Evolutionary conservation across 2,888 invertebrate species (phyloP).

Genomic region (Pandemis cinnamomeana): DNA sequence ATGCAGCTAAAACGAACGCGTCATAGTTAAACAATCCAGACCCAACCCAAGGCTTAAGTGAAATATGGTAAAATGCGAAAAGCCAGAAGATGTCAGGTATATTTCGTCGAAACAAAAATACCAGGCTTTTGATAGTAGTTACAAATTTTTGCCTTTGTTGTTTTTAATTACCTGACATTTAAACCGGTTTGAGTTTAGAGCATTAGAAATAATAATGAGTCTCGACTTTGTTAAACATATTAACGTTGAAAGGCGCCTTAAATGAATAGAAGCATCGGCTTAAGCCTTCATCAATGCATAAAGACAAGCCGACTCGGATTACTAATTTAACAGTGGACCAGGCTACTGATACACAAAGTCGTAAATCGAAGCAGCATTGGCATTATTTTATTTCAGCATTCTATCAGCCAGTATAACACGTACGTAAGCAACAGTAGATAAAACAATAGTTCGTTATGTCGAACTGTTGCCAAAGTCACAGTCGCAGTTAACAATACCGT

Average conservation of each 20-base stretch:
- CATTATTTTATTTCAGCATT: constrained; percentile 1
- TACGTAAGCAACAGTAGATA: neutral
- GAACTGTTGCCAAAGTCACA: constrained; percentile 30
- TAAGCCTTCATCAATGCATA: neutral
- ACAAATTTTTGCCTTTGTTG: neutral
- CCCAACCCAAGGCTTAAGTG: too few relatives aligned
- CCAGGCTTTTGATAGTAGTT: neutral
- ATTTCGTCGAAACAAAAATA: neutral
- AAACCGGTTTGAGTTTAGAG: neutral
- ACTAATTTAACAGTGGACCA: neutral
- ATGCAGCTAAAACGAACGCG: too few relatives aligned
- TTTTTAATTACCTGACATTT: neutral
- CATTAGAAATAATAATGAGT: constrained; percentile 1
- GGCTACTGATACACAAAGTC: neutral
- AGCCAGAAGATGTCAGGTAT: neutral
- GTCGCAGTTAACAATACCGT: constrained; percentile 4
- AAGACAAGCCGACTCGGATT: neutral
- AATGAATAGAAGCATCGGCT: neutral
- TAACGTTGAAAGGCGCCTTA: neutral
- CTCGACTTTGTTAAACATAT: constrained; percentile 4
- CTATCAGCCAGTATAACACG: neutral
- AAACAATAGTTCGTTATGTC: constrained; percentile 26
- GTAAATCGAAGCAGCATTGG: neutral
- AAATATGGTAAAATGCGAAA: neutral
- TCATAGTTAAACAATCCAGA: too few relatives aligned